A percentile compares a stretch with the other conserved stretches of the same genome.
phyloP scores from a whole-genome alignment of 1,140 invertebrate genomes.

The Metopolophium dirhodum region DNA sequence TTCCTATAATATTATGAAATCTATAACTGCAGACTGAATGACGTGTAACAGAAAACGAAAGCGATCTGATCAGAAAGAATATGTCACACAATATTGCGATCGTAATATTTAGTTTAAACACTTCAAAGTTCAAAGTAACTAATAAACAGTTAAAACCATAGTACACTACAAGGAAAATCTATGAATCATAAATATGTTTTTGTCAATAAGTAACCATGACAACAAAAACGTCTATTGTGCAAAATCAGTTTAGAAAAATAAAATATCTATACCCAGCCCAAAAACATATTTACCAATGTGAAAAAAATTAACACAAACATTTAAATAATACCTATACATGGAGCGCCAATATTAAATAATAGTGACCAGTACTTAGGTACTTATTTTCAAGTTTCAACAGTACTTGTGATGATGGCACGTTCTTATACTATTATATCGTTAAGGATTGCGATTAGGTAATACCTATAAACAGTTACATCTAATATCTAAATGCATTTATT shows the following conservation, averaged over 20 bases:
- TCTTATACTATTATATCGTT: not conserved
- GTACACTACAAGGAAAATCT: not conserved
- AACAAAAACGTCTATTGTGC: no score
- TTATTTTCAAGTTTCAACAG: not conserved
- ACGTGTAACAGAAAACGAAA: not conserved
- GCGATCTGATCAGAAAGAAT: not conserved
- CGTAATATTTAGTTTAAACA: constrained; percentile 7
- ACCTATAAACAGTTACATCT: not conserved
- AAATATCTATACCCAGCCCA: no score
- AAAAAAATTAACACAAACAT: not conserved
- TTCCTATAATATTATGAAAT: not conserved
- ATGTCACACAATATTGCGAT: not conserved
- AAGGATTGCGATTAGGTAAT: not conserved
- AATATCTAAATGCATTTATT: not conserved
- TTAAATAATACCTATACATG: not conserved
- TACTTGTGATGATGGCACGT: constrained; percentile 5
- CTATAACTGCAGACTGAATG: not conserved
- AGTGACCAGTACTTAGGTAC: not conserved
- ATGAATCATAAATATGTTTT: no score
- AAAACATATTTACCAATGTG: no score
- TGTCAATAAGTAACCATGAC: no score
- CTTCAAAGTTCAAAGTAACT: not conserved
- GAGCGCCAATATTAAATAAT: not conserved
- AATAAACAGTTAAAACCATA: not conserved
- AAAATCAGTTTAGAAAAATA: no score